phyloP scores from a whole-genome alignment of 2,888 invertebrate species.

The Macrosiphum euphorbiae region DNA sequence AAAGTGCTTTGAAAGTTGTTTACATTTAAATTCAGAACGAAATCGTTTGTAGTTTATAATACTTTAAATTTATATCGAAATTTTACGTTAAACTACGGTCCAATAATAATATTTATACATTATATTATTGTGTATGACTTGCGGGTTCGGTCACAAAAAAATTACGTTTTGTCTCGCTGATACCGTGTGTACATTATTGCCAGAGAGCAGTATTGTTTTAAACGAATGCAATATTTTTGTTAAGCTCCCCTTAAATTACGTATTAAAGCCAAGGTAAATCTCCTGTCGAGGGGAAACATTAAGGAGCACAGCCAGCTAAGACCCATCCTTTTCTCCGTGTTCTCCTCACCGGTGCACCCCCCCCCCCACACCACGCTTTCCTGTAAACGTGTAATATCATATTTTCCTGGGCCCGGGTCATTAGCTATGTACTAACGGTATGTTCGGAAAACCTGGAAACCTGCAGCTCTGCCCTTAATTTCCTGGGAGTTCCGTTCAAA shows the following conservation, averaged over 20 bases:
- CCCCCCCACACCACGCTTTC: neutral
- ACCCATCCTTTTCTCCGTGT: neutral
- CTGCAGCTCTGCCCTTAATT: conserved; percentile 43
- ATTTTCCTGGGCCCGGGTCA: conserved; percentile 45
- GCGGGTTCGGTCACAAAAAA: neutral
- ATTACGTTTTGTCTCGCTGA: neutral
- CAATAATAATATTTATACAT: neutral
- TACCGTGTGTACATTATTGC: neutral
- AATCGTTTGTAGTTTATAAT: neutral
- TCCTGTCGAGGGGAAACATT: conserved; percentile 23
- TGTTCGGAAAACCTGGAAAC: conserved; percentile 35
- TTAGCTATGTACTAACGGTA: conserved; percentile 18
- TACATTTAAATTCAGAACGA: neutral
- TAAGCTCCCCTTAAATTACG: neutral
- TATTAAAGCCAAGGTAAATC: conserved; percentile 10
- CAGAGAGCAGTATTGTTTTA: neutral
- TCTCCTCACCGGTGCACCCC: neutral
- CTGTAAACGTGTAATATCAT: conserved; percentile 48
- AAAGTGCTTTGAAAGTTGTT: neutral
- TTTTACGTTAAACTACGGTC: no score
- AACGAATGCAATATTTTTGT: neutral
- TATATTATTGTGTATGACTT: neutral
- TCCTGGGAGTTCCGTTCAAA: conserved; percentile 53
- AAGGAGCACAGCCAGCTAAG: neutral
- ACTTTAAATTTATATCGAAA: neutral